phyloP scores from a whole-genome alignment of 2,797 vertebrate species.

The Dermochelys coriacea region DNA sequence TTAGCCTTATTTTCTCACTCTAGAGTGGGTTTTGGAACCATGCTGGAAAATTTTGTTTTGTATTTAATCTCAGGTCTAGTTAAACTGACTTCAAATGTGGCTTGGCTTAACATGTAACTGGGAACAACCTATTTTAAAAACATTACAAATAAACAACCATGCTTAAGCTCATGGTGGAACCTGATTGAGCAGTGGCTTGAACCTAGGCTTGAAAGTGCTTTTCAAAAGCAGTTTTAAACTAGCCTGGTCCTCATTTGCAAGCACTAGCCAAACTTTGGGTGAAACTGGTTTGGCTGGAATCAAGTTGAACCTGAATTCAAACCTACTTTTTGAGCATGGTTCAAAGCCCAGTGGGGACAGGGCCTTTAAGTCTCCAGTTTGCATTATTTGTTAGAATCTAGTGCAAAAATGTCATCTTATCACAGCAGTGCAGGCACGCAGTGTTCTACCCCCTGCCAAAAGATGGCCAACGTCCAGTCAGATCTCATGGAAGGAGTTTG shows the following conservation, averaged over 20 bases:
- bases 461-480: conserved; percentile 62
- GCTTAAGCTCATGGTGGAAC: neutral
- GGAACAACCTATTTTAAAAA: conserved; percentile 50
- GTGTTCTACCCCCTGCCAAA: conserved; percentile 74
- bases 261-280: neutral
- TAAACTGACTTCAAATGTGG: conserved; percentile 40
- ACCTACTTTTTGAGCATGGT: conserved; percentile 31
- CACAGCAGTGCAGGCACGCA: conserved; percentile 82
- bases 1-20: conserved; percentile 80
- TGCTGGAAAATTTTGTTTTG: conserved; percentile 59
- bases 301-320: conserved; percentile 61
- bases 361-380: conserved; percentile 75
- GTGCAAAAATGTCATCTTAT: conserved; percentile 84
- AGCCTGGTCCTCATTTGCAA: conserved; percentile 27
- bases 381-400: conserved; percentile 81
- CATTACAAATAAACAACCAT: conserved; percentile 30
- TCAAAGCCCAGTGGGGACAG: conserved; percentile 49
- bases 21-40: conserved; percentile 61
- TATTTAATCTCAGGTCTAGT: conserved; percentile 63
- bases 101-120: conserved; percentile 27
- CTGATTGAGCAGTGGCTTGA: neutral
- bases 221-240: neutral
- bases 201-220: neutral
- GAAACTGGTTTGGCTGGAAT: conserved; percentile 62
- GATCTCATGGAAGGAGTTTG: conserved; percentile 75